phyloP scores from a whole-genome alignment of 2,113 vertebrate species.

The Proteles cristata region DNA sequence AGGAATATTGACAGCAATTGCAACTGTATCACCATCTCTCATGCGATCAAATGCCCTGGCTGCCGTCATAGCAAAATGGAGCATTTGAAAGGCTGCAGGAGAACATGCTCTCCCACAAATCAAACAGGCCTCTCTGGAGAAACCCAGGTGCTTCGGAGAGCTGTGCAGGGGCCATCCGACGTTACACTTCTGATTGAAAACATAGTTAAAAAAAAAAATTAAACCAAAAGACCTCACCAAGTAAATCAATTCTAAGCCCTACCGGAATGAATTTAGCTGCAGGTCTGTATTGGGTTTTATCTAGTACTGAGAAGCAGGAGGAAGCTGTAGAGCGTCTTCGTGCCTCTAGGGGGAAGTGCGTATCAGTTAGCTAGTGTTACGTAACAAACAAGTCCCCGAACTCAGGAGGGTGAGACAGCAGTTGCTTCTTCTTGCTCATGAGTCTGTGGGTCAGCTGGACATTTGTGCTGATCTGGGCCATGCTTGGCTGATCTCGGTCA shows the following conservation, averaged over 20 bases:
- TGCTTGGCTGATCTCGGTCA: too few species aligned
- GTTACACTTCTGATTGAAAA: conserved; percentile 61
- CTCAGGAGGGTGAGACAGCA: neutral
- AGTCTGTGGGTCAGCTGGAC: too few species aligned
- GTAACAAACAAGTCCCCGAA: neutral
- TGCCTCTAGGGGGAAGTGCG: neutral
- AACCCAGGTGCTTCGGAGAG: neutral
- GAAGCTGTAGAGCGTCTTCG: fast-evolving
- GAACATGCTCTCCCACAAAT: conserved; percentile 17
- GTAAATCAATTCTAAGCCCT: neutral
- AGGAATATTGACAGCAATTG: neutral
- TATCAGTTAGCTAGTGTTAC: neutral
- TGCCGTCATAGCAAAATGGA: neutral
- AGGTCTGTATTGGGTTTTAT: neutral
- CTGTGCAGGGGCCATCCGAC: neutral
- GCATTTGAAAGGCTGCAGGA: neutral
- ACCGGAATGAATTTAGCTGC: neutral
- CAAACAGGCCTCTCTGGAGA: conserved; percentile 6
- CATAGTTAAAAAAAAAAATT: neutral
- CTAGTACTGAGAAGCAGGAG: neutral
- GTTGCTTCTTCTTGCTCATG: neutral
- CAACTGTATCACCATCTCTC: neutral
- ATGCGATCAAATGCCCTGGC: neutral
- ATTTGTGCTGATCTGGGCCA: neutral
- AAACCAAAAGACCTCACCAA: conserved; percentile 37